Evolutionary conservation across 2,888 invertebrate species (phyloP).

Genomic region (Xylocampa areola): DNA sequence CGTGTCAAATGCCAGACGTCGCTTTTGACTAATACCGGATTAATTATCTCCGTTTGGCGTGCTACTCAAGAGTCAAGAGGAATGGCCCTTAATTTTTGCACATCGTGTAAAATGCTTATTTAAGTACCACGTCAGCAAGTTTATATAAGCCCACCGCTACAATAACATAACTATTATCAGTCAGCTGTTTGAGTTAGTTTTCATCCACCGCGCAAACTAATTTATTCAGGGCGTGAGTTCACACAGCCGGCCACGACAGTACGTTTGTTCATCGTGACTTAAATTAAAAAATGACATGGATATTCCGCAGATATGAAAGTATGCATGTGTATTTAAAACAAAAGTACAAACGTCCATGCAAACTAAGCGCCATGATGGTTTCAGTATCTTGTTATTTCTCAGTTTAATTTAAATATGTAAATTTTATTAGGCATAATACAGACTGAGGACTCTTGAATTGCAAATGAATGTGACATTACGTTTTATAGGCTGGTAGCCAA

Average conservation of each 20-base stretch:
- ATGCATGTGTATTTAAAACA: constrained; percentile 48
- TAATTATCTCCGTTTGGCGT: constrained; percentile 41
- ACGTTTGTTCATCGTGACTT: constrained; percentile 30
- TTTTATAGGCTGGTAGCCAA: constrained; percentile 89
- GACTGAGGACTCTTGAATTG: constrained; percentile 88
- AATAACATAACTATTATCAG: constrained; percentile 39
- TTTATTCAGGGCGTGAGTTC: constrained; percentile 50
- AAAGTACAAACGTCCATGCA: constrained; percentile 70
- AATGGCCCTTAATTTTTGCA: constrained; percentile 40
- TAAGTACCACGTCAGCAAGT: constrained; percentile 23
- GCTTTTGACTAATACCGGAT: constrained; percentile 44
- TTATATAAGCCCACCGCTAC: constrained; percentile 35
- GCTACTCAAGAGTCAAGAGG: constrained; percentile 8
- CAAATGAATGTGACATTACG: constrained; percentile 89
- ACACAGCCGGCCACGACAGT: constrained; percentile 36
- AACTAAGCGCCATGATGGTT: constrained; percentile 80
- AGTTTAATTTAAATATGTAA: constrained; percentile 90
- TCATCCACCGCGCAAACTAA: constrained; percentile 45
- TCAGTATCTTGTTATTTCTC: constrained; percentile 88
- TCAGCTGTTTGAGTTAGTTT: constrained; percentile 48
- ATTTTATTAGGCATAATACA: constrained; percentile 90
- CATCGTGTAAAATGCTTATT: constrained; percentile 25
- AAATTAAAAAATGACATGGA: constrained; percentile 51
- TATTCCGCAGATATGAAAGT: constrained; percentile 38
- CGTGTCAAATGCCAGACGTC: constrained; percentile 29